phyloP scores from a whole-genome alignment of 1,140 invertebrate species.

The Bombus impatiens region DNA sequence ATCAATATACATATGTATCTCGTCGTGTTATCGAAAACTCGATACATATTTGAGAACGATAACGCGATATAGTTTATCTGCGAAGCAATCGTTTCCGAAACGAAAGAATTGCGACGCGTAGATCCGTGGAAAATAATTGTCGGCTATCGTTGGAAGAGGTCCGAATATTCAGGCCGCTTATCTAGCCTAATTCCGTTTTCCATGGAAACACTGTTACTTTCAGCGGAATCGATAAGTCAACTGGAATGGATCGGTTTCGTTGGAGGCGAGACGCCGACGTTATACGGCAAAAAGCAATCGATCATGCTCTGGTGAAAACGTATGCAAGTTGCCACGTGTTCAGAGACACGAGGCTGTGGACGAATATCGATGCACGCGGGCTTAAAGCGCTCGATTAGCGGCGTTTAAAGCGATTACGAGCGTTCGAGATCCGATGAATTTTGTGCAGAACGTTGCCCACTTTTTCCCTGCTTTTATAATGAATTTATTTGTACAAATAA shows the following conservation, averaged over 20 bases:
- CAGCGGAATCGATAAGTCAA: conserved; percentile 6
- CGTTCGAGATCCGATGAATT: neutral
- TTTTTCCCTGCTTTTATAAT: neutral
- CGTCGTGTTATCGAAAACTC: neutral
- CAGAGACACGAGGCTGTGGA: neutral
- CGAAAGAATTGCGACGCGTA: neutral
- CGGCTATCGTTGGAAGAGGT: neutral
- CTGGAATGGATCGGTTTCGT: conserved; percentile 9
- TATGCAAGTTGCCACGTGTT: neutral
- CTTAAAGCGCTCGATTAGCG: neutral
- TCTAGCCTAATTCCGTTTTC: neutral
- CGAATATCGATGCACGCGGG: neutral
- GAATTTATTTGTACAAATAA: too few relatives aligned
- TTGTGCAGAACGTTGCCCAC: neutral
- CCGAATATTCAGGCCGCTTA: neutral
- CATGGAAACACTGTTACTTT: conserved; percentile 2
- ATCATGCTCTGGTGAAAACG: neutral
- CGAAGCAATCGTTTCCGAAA: neutral
- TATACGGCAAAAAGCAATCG: conserved; percentile 5
- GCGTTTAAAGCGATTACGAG: neutral
- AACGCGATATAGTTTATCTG: neutral
- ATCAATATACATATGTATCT: neutral
- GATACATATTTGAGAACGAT: neutral
- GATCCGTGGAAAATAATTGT: neutral
- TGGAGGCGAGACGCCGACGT: neutral